Evolutionary conservation across 2,113 vertebrate genomes (phyloP).

Genomic region (Cynocephalus volans): DNA sequence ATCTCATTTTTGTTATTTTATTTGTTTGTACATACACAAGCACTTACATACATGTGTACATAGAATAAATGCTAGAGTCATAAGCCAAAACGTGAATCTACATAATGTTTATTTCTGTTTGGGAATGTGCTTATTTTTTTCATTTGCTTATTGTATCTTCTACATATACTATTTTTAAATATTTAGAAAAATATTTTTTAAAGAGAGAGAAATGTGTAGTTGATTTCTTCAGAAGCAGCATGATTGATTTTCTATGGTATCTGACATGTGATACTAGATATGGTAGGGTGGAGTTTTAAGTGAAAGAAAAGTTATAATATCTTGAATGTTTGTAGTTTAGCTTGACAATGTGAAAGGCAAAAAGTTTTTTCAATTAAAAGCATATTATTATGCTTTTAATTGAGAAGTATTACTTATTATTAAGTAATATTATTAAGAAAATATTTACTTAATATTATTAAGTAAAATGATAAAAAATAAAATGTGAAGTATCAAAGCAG

Average conservation of each 20-base stretch:
- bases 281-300: not conserved
- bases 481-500: conserved; percentile 15
- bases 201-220: not conserved
- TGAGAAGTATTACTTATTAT: no score
- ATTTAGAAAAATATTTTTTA: conserved; percentile 41
- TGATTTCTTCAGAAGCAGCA: not conserved
- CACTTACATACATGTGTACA: not conserved
- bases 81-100: conserved; percentile 20
- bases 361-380: not conserved
- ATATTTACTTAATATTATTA: not conserved
- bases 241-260: not conserved
- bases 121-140: not conserved
- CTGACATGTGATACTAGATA: not conserved
- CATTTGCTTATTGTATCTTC: conserved; percentile 30
- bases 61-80: not conserved
- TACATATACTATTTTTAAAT: not conserved
- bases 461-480: not conserved
- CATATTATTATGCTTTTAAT: not conserved
- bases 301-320: not conserved
- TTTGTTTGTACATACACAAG: not conserved
- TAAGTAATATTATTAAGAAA: no score
- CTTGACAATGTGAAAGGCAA: not conserved
- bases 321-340: conserved; percentile 35
- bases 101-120: not conserved
- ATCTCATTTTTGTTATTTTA: conserved; percentile 19